Evolutionary conservation across 2,797 vertebrate genomes (phyloP), one percentile per base, ranked within the genome.

Genomic region (Sebastes flavidus): DNA sequence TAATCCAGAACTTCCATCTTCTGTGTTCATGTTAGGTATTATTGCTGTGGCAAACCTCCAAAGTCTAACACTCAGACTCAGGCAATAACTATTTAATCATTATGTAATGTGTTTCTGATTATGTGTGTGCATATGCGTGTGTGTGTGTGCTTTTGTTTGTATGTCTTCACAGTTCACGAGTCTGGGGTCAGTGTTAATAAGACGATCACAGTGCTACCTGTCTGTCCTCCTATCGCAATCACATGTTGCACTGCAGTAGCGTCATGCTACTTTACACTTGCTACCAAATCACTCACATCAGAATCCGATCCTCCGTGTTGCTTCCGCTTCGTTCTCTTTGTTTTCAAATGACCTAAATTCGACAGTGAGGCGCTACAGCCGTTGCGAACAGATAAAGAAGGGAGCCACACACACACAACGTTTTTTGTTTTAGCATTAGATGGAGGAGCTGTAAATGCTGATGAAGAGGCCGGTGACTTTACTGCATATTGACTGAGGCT

Each of bases 171-270:
- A 94, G 94, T 95, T 95, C 92, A 95, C 94, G 93, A 95, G 95
- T 96, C 93, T 93, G 93, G 94, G 94, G 95, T 95, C 94, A 91
- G 88, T 90, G 93, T 92, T 90, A 81, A 89, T 91, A 81, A 90
- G 94, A 94, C 91, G 80, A 90, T 96, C 95, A 96, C 95, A 96
- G 95, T 96, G 95, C 93, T 96, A 84, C 92, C 94, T 95, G 91
- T 94, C 89, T 92, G 91, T 77, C 66, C 77, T 82, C 83, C 55
- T 58, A 29, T 69, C 75, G 62, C 69, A 5, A 69, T 71, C 38
- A 36, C 63, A 29, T 30, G 24, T 29, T 54, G 34, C 18, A 18
- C 22, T 59, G 34, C 13, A 13, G 79, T 22, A 49, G 71, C 74
- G 30, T 54, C n/a, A 2, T 3, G 24, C 58, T 36, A 56, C 65